Percentiles rank a stretch among this genome's conserved stretches.
phyloP scores from a whole-genome alignment of 2,888 invertebrate species.

The Nemoura dubitans region DNA sequence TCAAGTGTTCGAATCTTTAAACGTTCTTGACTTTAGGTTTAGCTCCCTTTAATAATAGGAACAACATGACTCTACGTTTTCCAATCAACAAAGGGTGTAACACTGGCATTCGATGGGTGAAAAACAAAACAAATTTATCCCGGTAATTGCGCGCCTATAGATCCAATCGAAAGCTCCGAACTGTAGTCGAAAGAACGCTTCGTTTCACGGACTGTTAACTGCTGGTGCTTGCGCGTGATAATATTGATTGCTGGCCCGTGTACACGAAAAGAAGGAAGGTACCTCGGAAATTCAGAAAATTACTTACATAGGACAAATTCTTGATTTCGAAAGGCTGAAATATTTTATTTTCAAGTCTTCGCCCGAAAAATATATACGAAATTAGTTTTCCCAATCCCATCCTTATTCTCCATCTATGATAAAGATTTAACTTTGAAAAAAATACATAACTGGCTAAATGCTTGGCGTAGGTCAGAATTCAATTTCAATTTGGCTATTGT shows the following conservation, averaged over 20 bases:
- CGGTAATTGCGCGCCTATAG: not conserved
- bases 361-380: too few relatives aligned
- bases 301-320: too few relatives aligned
- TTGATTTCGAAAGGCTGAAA: too few relatives aligned
- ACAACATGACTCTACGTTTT: not conserved
- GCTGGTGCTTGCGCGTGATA: not conserved
- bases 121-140: not conserved
- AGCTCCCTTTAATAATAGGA: not conserved
- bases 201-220: not conserved
- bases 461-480: conserved; percentile 7
- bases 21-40: not conserved
- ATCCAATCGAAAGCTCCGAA: not conserved
- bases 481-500: not conserved
- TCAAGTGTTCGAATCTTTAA: not conserved
- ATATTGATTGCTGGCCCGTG: not conserved
- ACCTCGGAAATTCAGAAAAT: too few relatives aligned
- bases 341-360: too few relatives aligned
- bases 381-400: too few relatives aligned
- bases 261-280: too few relatives aligned
- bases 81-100: conserved; percentile 3
- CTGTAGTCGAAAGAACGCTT: not conserved
- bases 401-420: too few relatives aligned
- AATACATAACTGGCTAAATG: not conserved
- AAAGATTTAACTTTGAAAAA: not conserved
- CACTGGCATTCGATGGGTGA: not conserved